phyloP scores from a whole-genome alignment of 2,113 vertebrate species.

The Gasterosteus aculeatus region DNA sequence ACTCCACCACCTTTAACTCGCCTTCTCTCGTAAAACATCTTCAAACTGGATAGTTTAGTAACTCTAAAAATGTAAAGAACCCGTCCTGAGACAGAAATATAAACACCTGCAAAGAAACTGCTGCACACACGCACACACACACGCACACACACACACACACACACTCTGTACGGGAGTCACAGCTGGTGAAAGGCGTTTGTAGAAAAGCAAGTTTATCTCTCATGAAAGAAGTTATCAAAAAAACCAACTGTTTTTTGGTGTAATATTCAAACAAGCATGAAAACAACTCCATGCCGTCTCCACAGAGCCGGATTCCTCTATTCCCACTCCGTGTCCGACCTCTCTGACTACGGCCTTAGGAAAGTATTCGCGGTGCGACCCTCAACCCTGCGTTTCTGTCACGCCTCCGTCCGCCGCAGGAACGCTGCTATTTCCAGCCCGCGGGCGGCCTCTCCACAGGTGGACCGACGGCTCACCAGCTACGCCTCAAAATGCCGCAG shows the following conservation, averaged over 20 bases:
- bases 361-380: conserved; percentile 25
- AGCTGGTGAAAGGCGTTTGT: neutral
- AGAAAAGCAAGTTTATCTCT: neutral
- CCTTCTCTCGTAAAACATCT: too few relatives aligned
- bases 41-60: neutral
- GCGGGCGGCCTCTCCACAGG: conserved; percentile 50
- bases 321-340: conserved; percentile 21
- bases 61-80: neutral
- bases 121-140: neutral
- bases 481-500: conserved; percentile 68
- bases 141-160: neutral
- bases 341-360: conserved; percentile 28
- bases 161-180: neutral
- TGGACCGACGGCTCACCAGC: conserved; percentile 59
- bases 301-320: neutral
- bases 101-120: neutral
- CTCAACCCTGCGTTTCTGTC: conserved; percentile 22
- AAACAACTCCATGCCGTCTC: neutral
- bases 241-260: neutral
- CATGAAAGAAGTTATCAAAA: neutral
- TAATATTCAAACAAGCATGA: neutral
- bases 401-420: conserved; percentile 28
- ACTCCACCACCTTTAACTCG: too few relatives aligned
- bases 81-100: neutral
- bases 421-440: conserved; percentile 76